phyloP scores from a whole-genome alignment of 2,113 vertebrate genomes.

The Callipepla californica region DNA sequence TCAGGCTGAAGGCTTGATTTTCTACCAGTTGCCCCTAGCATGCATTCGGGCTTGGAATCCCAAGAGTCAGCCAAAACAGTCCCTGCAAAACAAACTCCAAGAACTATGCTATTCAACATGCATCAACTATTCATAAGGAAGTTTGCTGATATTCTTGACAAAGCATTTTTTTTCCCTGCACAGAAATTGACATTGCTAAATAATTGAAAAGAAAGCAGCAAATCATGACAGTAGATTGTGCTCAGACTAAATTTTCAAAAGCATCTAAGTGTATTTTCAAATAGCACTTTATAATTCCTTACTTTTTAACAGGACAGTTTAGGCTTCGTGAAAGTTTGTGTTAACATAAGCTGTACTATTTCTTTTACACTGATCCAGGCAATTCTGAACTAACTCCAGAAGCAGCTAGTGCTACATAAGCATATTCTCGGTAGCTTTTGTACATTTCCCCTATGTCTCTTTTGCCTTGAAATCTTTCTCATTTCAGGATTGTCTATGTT shows the following conservation, averaged over 20 bases:
- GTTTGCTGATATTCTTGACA: neutral
- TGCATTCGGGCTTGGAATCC: neutral
- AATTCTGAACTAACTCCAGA: neutral
- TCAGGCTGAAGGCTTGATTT: neutral
- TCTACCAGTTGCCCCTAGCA: neutral
- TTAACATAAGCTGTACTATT: neutral
- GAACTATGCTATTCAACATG: neutral
- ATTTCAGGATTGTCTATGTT: neutral
- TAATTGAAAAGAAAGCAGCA: neutral
- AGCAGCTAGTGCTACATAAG: neutral
- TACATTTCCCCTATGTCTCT: neutral
- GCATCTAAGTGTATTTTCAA: neutral
- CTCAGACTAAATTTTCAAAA: neutral
- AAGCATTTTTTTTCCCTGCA: rapidly evolving
- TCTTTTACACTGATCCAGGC: neutral
- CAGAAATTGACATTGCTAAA: neutral
- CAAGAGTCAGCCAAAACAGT: neutral
- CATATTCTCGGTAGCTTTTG: neutral
- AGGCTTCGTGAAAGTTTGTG: neutral
- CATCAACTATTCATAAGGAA: neutral
- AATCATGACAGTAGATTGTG: rapidly evolving
- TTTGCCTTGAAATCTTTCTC: conserved; percentile 22
- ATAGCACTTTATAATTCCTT: neutral
- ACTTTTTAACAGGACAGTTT: neutral
- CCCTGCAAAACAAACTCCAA: neutral